Percentiles rank a stretch among this genome's conserved stretches.
Evolutionary conservation across 2,797 vertebrate species (phyloP).

Genomic region (Sylvia borin): DNA sequence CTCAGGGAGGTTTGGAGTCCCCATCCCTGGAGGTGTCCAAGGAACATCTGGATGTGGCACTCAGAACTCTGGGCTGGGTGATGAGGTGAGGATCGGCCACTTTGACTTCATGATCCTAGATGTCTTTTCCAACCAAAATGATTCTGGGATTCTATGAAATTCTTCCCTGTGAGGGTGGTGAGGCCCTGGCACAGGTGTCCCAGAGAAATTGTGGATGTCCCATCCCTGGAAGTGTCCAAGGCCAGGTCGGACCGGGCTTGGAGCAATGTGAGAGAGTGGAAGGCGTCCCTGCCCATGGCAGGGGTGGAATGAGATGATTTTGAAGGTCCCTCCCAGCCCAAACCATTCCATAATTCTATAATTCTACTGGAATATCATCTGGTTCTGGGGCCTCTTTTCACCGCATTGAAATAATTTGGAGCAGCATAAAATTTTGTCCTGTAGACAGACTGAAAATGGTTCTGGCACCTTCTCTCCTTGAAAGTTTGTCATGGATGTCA

Average conservation of each 20-base stretch:
- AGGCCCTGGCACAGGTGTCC: accelerated
- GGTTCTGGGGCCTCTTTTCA: background rate
- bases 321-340: background rate
- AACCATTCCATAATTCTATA: background rate
- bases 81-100: background rate
- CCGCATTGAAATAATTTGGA: background rate
- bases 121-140: background rate
- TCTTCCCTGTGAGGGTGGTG: background rate
- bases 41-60: background rate
- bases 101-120: background rate
- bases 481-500: background rate
- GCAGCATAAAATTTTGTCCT: background rate
- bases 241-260: accelerated
- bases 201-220: background rate
- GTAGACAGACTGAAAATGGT: background rate
- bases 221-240: background rate
- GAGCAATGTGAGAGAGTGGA: accelerated
- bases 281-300: background rate
- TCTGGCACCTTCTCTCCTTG: background rate
- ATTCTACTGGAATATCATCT: background rate
- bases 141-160: background rate
- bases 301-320: accelerated
- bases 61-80: background rate
- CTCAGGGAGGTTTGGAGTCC: accelerated
- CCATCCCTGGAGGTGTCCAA: background rate